phyloP scores from a whole-genome alignment of 2,113 vertebrate genomes.

The Salvelinus namaycush region DNA sequence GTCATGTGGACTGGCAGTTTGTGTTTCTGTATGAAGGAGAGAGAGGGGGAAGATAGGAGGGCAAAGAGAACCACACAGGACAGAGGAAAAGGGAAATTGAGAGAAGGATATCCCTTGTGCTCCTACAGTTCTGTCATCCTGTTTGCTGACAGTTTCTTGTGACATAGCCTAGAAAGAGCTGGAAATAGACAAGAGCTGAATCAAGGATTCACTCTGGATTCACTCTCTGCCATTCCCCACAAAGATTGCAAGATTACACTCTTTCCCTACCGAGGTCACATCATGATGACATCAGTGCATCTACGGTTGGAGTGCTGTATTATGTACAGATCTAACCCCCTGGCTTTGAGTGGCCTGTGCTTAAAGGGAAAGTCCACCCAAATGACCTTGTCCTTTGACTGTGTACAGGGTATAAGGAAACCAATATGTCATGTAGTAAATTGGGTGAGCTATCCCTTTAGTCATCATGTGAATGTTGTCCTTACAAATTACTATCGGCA shows the following conservation, averaged over 20 bases:
- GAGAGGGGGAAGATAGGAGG: not conserved
- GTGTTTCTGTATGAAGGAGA: not conserved
- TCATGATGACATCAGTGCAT: not conserved
- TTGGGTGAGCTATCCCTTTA: too few species aligned
- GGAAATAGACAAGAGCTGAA: slow-evolving; percentile 39
- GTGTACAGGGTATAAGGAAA: too few species aligned
- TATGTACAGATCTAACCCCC: too few species aligned
- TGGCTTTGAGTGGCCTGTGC: too few species aligned
- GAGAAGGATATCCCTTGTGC: not conserved
- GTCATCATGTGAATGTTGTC: too few species aligned
- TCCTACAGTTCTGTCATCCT: slow-evolving; percentile 22
- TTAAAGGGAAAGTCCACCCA: too few species aligned
- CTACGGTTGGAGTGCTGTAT: too few species aligned
- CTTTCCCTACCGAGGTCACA: slow-evolving; percentile 48
- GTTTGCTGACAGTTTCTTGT: slow-evolving; percentile 26
- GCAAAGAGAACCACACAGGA: not conserved
- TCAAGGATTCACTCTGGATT: slow-evolving; percentile 36
- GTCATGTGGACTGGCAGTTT: too few species aligned
- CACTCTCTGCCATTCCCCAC: not conserved
- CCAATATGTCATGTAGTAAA: too few species aligned
- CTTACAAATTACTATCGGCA: too few species aligned
- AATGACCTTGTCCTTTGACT: too few species aligned
- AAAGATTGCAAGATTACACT: slow-evolving; percentile 23
- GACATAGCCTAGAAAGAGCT: not conserved
- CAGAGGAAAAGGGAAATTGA: not conserved